Evolutionary conservation across 2,797 vertebrate genomes (phyloP).

Genomic region (Salarias fasciatus): DNA sequence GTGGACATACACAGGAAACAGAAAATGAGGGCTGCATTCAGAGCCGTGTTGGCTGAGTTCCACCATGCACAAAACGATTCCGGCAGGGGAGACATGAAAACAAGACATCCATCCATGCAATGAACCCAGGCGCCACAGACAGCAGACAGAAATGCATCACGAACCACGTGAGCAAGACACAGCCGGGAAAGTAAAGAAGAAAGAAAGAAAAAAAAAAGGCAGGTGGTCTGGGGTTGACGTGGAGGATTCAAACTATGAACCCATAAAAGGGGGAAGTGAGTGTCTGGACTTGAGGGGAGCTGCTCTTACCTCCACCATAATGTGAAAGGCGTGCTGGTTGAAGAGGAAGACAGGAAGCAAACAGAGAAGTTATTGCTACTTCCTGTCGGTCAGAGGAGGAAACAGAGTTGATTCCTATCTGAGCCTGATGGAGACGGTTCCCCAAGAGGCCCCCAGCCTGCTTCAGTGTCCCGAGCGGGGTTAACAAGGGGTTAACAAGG

Average conservation of each 20-base stretch:
- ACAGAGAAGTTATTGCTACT: conserved; percentile 87
- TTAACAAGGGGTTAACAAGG: too few relatives aligned
- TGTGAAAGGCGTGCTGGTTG: conserved; percentile 99
- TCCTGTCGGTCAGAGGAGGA: conserved; percentile 79
- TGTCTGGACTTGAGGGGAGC: conserved; percentile 78
- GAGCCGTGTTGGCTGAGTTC: conserved; percentile 51
- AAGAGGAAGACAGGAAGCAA: conserved; percentile 81
- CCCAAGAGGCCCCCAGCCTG: too few relatives aligned
- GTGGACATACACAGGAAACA: conserved; percentile 61
- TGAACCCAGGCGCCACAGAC: conserved; percentile 53
- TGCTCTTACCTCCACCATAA: conserved; percentile 99
- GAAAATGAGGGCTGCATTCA: conserved; percentile 63
- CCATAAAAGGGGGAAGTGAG: conserved; percentile 43
- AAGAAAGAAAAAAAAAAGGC: conserved; percentile 56
- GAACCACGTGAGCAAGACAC: conserved; percentile 48
- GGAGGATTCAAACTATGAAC: conserved; percentile 63
- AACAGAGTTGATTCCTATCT: too few relatives aligned
- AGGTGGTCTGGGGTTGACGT: conserved; percentile 61
- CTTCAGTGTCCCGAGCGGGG: too few relatives aligned
- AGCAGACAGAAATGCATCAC: conserved; percentile 23
- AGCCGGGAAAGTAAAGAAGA: conserved; percentile 38
- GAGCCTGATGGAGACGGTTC: too few relatives aligned
- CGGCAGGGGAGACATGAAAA: conserved; percentile 46
- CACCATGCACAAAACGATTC: conserved; percentile 69
- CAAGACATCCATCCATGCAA: conserved; percentile 76